phyloP scores from a whole-genome alignment of 2,888 invertebrate species.

The Megamerina dolium region DNA sequence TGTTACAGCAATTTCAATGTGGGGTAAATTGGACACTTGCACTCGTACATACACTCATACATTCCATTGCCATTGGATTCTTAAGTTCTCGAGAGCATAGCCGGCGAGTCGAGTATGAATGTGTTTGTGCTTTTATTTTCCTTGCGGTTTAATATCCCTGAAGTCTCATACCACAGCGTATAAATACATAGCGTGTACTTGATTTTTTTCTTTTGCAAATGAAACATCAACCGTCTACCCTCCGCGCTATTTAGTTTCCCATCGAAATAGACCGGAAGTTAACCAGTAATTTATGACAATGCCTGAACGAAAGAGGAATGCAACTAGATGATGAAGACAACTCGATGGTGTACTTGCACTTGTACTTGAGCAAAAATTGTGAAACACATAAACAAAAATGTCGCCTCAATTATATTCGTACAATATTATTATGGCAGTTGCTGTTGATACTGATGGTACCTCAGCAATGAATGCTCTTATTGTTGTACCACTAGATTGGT shows the following conservation, averaged over 20 bases:
- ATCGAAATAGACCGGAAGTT: conserved; percentile 11
- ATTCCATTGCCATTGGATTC: neutral
- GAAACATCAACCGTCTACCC: too few species aligned
- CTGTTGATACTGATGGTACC: too few species aligned
- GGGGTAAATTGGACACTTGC: neutral
- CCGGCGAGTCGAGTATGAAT: too few species aligned
- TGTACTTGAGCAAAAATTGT: conserved; percentile 15
- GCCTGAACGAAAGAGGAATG: conserved; percentile 12
- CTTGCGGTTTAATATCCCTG: neutral
- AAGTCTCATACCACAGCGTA: too few species aligned
- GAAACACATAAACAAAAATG: conserved; percentile 28
- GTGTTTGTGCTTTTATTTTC: neutral
- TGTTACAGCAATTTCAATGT: neutral
- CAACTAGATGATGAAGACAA: too few species aligned
- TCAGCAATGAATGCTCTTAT: too few species aligned
- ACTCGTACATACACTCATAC: neutral
- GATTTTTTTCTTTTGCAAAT: too few species aligned
- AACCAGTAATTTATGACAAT: conserved; percentile 21
- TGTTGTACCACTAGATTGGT: too few species aligned
- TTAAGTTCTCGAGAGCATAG: neutral
- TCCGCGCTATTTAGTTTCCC: too few species aligned
- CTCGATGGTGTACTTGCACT: too few species aligned
- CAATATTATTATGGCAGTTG: conserved; percentile 34
- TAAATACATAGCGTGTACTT: too few species aligned
- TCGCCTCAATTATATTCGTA: conserved; percentile 44